Percentiles rank a stretch among this genome's conserved stretches.
Conservation (phyloP, 1,140 invertebrate genomes). For the Heliconius nattereri region DNA sequence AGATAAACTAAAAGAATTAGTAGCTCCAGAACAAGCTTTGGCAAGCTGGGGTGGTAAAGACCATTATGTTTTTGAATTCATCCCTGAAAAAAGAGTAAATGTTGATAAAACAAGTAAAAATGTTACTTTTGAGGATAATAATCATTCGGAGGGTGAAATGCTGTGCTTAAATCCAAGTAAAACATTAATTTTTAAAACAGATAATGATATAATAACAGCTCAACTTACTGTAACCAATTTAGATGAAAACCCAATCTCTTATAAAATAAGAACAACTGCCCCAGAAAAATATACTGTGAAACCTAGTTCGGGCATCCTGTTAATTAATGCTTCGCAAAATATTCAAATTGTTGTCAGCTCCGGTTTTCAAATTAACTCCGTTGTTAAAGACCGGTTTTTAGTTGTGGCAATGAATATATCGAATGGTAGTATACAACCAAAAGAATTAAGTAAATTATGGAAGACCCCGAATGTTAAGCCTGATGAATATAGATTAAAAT, state of each 20-base stretch:
- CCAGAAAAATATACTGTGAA: slow-evolving; percentile 47
- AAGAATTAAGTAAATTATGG: slow-evolving; percentile 49
- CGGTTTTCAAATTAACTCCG: slow-evolving; percentile 44
- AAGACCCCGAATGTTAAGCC: slow-evolving; percentile 41
- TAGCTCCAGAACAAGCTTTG: slow-evolving; percentile 53
- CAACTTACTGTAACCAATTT: slow-evolving; percentile 51
- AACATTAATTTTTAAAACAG: slow-evolving; percentile 41
- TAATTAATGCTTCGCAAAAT: slow-evolving; percentile 37
- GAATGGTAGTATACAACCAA: slow-evolving; percentile 40
- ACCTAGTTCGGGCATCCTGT: slow-evolving; percentile 35
- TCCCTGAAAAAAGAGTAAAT: slow-evolving; percentile 41
- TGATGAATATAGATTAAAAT: slow-evolving; percentile 51
- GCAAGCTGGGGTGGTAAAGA: slow-evolving; percentile 56
- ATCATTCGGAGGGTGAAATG: slow-evolving; percentile 46
- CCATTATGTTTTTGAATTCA: slow-evolving; percentile 50
- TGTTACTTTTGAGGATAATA: slow-evolving; percentile 20
- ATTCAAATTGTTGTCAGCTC: slow-evolving; percentile 46
- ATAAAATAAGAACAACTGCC: slow-evolving; percentile 53
- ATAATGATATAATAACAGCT: slow-evolving; percentile 41
- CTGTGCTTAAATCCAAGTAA: slow-evolving; percentile 42
- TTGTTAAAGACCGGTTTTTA: slow-evolving; percentile 52
- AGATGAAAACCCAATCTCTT: slow-evolving; percentile 46
- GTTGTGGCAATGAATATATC: slow-evolving; percentile 45
- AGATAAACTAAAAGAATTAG: slow-evolving; percentile 52
- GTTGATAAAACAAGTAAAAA: slow-evolving; percentile 28